Percentiles rank a stretch among this genome's conserved stretches.
These are phyloP conservation scores for Epizoanthus ramosus DNA, from an alignment of 92 coral and sea anemone species.

Conservation along the genomic window DNA sequence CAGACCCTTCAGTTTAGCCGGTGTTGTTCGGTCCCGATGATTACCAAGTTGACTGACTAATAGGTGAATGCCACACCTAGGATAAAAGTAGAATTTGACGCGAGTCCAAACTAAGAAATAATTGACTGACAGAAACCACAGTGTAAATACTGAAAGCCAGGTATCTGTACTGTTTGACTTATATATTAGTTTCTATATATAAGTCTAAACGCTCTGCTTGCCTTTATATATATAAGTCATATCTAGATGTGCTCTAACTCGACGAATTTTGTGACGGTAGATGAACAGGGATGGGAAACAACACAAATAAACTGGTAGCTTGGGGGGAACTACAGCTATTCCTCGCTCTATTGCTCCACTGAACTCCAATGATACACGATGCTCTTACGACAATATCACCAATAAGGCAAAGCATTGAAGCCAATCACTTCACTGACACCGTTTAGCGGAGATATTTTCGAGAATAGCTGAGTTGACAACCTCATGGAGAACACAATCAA, in stretches of 20 bases:
- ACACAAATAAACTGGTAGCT: background rate
- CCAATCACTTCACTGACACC: too few relatives aligned
- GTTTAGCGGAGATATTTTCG: too few relatives aligned
- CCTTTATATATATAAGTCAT: too few relatives aligned
- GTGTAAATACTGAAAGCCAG: background rate
- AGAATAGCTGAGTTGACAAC: too few relatives aligned
- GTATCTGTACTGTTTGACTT: background rate
- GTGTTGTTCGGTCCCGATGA: background rate
- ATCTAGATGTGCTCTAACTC: background rate
- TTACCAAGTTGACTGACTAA: background rate
- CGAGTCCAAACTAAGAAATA: background rate
- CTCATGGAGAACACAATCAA: too few relatives aligned
- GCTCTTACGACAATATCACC: background rate
- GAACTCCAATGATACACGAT: background rate
- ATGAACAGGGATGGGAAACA: slow-evolving; percentile 9
- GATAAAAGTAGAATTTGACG: background rate
- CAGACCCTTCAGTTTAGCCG: background rate
- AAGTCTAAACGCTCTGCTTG: slow-evolving; percentile 5
- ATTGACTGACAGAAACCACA: background rate
- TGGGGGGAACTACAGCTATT: background rate
- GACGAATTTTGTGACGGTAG: background rate
- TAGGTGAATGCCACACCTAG: too few relatives aligned
- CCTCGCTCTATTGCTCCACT: background rate
- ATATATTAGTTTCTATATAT: background rate
- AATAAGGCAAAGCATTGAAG: background rate